Conservation (phyloP, 2,888 invertebrate species). For the Malachius bipustulatus region DNA sequence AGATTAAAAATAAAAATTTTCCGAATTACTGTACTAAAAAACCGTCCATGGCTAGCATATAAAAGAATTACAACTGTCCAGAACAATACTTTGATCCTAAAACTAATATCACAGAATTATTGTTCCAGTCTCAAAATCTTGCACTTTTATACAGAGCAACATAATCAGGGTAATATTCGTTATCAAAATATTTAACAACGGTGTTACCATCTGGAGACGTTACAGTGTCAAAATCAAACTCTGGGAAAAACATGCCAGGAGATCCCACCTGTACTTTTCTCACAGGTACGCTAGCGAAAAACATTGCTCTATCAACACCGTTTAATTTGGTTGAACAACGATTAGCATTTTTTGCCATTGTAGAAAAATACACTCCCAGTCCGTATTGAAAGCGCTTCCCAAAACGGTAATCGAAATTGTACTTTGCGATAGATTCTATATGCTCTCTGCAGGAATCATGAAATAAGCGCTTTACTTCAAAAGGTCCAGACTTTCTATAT, state of each 20-base stretch:
- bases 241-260: slow-evolving; percentile 21
- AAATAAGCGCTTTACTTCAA: slow-evolving; percentile 17
- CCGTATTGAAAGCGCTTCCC: slow-evolving; percentile 25
- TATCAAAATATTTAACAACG: slow-evolving; percentile 32
- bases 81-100: too few relatives aligned
- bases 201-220: slow-evolving; percentile 23
- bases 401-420: slow-evolving; percentile 28
- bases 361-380: slow-evolving; percentile 29
- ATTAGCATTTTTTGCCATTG: slow-evolving; percentile 23
- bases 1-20: too few relatives aligned
- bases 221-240: slow-evolving; percentile 27
- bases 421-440: slow-evolving; percentile 22
- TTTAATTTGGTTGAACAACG: slow-evolving; percentile 21
- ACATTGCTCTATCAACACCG: slow-evolving; percentile 25
- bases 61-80: too few relatives aligned
- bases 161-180: slow-evolving; percentile 32
- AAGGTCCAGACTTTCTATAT: slow-evolving; percentile 19
- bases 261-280: slow-evolving; percentile 18
- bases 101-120: too few relatives aligned
- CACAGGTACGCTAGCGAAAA: slow-evolving; percentile 27
- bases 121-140: too few relatives aligned
- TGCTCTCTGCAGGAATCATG: slow-evolving; percentile 26
- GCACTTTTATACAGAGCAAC: slow-evolving; percentile 18
- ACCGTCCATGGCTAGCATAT: too few relatives aligned
- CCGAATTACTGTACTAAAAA: too few relatives aligned